Conservation (phyloP, 2,113 vertebrate species). For the Turnix velox region DNA sequence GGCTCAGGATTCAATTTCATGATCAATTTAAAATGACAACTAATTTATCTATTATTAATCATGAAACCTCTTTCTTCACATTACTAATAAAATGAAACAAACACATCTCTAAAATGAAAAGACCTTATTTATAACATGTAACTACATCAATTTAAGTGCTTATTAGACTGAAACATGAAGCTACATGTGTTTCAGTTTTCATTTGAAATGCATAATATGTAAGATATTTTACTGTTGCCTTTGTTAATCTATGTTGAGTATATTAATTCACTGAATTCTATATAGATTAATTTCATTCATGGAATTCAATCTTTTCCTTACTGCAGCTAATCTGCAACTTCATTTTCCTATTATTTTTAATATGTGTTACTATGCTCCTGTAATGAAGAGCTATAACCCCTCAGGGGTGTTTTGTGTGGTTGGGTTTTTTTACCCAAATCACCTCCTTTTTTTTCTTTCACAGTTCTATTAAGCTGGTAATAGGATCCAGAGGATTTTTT, state of each 20-base stretch:
- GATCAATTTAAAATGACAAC: background rate
- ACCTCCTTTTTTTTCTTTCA: background rate
- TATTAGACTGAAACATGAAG: background rate
- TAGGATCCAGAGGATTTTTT: background rate
- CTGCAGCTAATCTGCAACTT: background rate
- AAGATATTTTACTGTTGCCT: background rate
- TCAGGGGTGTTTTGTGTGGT: background rate
- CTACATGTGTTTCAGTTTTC: background rate
- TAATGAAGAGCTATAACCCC: background rate
- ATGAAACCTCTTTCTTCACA: background rate
- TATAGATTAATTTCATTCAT: background rate
- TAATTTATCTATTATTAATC: background rate
- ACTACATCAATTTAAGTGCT: background rate
- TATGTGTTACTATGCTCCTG: background rate
- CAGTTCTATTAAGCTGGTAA: background rate
- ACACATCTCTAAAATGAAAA: background rate
- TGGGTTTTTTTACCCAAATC: rapidly evolving
- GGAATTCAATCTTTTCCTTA: background rate
- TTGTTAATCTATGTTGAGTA: background rate
- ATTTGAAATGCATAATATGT: background rate
- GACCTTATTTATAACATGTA: background rate
- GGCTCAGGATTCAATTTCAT: background rate
- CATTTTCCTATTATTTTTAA: background rate
- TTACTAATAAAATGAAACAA: background rate
- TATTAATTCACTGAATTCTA: background rate